These are phyloP conservation scores for Garrulus glandarius DNA, from an alignment of 2,797 vertebrate species.

Conservation along the genomic window DNA sequence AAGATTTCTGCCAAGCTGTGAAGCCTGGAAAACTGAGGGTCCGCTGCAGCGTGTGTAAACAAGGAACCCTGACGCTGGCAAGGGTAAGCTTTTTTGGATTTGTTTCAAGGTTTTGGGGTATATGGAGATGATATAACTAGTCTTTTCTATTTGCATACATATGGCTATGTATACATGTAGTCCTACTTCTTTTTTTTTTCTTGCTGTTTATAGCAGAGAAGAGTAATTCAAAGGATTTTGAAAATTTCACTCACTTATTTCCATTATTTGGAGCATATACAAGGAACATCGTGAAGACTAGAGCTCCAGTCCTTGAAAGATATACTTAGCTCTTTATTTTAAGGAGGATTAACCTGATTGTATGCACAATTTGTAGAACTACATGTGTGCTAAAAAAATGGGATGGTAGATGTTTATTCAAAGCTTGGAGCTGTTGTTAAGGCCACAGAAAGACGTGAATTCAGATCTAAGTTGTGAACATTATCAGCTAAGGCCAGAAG, in stretches of 20 bases:
- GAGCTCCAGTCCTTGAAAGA: background rate
- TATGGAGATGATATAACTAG: background rate
- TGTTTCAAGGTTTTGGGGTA: background rate
- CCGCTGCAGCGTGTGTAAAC: conserved; percentile 80
- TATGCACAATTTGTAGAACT: background rate
- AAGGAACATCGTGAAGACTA: background rate
- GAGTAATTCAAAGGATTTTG: background rate
- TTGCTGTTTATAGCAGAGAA: background rate
- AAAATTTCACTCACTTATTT: background rate
- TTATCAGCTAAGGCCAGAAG: background rate
- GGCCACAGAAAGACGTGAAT: background rate
- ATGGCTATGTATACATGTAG: background rate
- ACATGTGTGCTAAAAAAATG: background rate
- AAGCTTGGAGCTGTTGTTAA: background rate
- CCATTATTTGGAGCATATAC: background rate
- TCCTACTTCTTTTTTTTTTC: background rate
- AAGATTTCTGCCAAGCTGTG: conserved; percentile 78
- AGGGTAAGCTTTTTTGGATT: conserved; percentile 75
- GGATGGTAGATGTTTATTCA: background rate
- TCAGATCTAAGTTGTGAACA: background rate
- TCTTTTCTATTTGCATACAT: background rate
- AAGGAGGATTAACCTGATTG: background rate
- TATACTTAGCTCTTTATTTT: background rate
- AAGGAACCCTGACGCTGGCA: conserved; percentile 83
- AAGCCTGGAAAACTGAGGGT: conserved; percentile 89